A percentile compares a stretch with the other conserved stretches of the same genome.
Conservation (phyloP, 92 coral and sea anemone species). For the Muricea muricata region DNA sequence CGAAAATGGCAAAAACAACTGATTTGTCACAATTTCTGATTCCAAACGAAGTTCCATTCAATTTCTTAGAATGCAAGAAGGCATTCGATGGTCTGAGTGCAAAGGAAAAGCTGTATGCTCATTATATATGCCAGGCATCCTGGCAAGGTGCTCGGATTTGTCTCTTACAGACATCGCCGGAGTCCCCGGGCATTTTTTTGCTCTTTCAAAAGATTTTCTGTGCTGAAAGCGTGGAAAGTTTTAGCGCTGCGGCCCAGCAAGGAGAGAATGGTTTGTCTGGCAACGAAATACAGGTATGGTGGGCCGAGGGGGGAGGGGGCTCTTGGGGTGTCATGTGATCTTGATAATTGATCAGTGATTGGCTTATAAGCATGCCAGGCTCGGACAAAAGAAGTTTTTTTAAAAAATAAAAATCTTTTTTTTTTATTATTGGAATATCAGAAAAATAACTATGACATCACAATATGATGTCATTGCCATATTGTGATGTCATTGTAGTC, state of each 20-base stretch:
- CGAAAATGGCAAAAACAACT: slow-evolving; percentile 66
- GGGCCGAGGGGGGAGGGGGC: too few relatives aligned
- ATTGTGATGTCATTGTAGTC: too few relatives aligned
- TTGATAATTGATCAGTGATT: too few relatives aligned
- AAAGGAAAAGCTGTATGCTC: slow-evolving; percentile 87
- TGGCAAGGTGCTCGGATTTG: slow-evolving; percentile 96
- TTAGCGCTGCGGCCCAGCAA: slow-evolving; percentile 60
- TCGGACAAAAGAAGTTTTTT: too few relatives aligned
- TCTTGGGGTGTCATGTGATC: neutral
- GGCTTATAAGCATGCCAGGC: too few relatives aligned
- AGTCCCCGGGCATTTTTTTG: slow-evolving; percentile 90
- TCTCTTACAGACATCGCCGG: slow-evolving; percentile 92
- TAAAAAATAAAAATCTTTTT: too few relatives aligned
- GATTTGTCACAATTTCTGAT: slow-evolving; percentile 75
- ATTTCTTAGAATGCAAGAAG: slow-evolving; percentile 77
- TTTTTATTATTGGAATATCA: too few relatives aligned
- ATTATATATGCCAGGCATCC: slow-evolving; percentile 81
- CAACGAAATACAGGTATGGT: slow-evolving; percentile 87
- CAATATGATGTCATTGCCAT: too few relatives aligned
- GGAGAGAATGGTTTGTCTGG: slow-evolving; percentile 72
- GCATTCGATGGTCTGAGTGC: slow-evolving; percentile 86
- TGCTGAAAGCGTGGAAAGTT: slow-evolving; percentile 70
- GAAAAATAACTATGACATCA: too few relatives aligned
- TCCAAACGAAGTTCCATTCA: slow-evolving; percentile 76
- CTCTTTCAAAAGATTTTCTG: slow-evolving; percentile 84